These are phyloP conservation scores for Thamnophis elegans DNA, from an alignment of 2,797 vertebrate genomes.

Conservation along the genomic window DNA sequence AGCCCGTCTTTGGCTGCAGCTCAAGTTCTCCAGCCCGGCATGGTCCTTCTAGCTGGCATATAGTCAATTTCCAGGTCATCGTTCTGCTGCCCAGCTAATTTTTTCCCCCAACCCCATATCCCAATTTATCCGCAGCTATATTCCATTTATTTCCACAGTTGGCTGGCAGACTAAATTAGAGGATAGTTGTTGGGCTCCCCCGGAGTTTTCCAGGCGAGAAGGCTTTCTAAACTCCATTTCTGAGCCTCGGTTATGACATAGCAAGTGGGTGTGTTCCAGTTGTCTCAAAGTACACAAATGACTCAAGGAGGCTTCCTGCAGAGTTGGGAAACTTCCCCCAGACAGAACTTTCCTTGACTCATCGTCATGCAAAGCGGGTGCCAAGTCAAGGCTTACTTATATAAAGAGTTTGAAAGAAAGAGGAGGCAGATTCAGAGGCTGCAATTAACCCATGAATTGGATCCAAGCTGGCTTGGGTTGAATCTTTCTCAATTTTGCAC, in stretches of 20 bases:
- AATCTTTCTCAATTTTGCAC: not conserved
- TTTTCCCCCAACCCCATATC: not conserved
- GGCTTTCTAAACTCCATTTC: not conserved
- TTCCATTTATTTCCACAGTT: not conserved
- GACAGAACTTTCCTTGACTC: not conserved
- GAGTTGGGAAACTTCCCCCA: conserved; percentile 10
- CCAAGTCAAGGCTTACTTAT: not conserved
- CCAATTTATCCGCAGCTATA: not conserved
- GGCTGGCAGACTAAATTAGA: not conserved
- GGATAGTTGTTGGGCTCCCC: not conserved
- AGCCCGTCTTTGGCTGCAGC: not conserved
- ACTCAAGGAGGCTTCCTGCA: conserved; percentile 8
- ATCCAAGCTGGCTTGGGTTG: not conserved
- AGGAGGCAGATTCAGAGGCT: not conserved
- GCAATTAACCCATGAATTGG: not conserved
- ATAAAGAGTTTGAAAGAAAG: not conserved
- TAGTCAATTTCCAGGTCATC: not conserved
- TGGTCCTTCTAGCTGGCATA: not conserved
- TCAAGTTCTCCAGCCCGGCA: not conserved
- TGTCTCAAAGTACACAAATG: conserved; percentile 1
- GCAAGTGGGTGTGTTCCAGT: conserved; percentile 2
- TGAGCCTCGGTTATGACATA: not conserved
- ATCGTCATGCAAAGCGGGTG: not conserved
- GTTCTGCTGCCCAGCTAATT: not conserved
- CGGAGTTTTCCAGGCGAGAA: not conserved